phyloP scores from a whole-genome alignment of 2,113 vertebrate species.

The Psilopsiagon aymara region DNA sequence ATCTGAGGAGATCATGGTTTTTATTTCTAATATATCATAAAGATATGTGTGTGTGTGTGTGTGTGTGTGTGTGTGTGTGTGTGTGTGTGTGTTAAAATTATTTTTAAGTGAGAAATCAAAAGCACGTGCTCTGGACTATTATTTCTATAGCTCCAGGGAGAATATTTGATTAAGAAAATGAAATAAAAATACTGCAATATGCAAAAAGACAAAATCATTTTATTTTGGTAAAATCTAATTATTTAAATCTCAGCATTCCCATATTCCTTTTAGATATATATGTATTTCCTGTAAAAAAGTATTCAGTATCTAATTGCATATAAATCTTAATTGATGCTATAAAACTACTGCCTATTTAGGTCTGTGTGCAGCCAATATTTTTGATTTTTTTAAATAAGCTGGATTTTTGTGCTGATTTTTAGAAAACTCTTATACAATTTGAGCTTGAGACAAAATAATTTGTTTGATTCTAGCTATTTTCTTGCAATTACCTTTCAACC shows the following conservation, averaged over 20 bases:
- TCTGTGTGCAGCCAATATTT: neutral
- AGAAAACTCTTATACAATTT: neutral
- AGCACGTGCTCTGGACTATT: neutral
- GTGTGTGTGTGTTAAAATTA: neutral
- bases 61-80: too few relatives aligned
- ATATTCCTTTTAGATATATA: neutral
- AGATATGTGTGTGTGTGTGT: too few relatives aligned
- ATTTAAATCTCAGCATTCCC: neutral
- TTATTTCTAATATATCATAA: neutral
- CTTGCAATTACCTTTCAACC: neutral
- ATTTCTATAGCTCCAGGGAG: neutral
- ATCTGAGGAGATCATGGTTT: neutral
- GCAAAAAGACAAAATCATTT: neutral
- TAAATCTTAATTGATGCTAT: neutral
- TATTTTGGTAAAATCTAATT: neutral
- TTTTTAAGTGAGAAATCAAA: neutral
- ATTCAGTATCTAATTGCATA: neutral
- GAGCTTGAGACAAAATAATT: neutral
- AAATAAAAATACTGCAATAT: neutral
- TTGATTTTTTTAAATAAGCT: neutral
- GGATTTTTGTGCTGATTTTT: neutral
- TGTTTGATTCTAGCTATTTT: neutral
- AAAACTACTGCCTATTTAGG: neutral
- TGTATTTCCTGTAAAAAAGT: neutral
- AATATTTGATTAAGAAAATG: neutral